Conservation (phyloP, 2,113 vertebrate species). For the Thalassoma bifasciatum region DNA sequence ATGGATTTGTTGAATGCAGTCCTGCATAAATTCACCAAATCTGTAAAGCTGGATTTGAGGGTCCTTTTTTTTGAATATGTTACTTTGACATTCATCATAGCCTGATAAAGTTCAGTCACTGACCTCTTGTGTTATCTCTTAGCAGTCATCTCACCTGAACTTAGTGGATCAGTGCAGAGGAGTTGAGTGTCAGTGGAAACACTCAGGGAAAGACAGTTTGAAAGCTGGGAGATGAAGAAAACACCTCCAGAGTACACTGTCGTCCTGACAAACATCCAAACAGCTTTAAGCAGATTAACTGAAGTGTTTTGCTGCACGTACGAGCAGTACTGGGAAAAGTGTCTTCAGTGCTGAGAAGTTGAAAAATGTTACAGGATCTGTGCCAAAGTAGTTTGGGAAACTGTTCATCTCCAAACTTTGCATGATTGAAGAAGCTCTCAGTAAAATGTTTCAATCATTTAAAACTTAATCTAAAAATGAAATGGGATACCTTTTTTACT, state of each 20-base stretch:
- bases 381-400: not conserved
- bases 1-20: too few species aligned
- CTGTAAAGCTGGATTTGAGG: too few species aligned
- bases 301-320: not conserved
- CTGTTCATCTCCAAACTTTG: not conserved
- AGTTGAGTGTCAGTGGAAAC: not conserved
- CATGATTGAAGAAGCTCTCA: not conserved
- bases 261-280: not conserved
- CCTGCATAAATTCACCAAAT: too few species aligned
- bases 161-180: not conserved
- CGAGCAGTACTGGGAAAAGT: not conserved
- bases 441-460: not conserved
- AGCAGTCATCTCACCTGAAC: too few species aligned
- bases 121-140: not conserved
- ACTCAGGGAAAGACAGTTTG: not conserved
- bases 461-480: not conserved
- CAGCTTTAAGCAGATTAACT: not conserved
- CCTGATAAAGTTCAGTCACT: not conserved
- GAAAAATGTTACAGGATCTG: not conserved
- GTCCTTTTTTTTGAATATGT: too few species aligned
- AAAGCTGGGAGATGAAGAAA: not conserved
- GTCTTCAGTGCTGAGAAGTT: not conserved
- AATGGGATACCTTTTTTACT: conserved; percentile 2
- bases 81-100: too few species aligned
- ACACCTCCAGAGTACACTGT: not conserved